phyloP scores from a whole-genome alignment of 2,113 vertebrate genomes.

The Hippopotamus amphibius region DNA sequence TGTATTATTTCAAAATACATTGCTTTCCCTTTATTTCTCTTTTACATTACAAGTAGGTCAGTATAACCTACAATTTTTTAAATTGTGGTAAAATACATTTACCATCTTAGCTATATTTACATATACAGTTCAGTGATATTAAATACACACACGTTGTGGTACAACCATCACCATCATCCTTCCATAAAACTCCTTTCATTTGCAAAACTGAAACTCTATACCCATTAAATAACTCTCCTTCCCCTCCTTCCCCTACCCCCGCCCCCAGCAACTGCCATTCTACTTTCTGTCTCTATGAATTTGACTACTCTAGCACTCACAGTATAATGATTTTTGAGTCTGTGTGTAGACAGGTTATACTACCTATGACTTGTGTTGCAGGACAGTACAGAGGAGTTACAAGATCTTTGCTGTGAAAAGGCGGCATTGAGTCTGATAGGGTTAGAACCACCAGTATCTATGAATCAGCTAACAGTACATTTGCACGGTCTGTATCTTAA shows the following conservation, averaged over 20 bases:
- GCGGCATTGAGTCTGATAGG: neutral
- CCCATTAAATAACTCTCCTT: neutral
- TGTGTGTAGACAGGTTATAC: neutral
- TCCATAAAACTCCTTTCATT: neutral
- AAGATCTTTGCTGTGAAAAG: neutral
- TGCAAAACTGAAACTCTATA: neutral
- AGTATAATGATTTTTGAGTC: neutral
- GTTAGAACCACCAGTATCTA: neutral
- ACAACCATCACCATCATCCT: neutral
- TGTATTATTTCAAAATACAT: conserved; percentile 21
- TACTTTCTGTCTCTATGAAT: neutral
- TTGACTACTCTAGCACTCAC: neutral
- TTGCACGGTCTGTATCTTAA: neutral
- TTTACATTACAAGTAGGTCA: neutral
- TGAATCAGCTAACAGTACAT: neutral
- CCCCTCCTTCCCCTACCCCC: too few relatives aligned
- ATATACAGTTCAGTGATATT: neutral
- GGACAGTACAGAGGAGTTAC: neutral
- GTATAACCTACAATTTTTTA: too few relatives aligned
- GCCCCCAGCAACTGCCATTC: neutral
- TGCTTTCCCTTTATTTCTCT: neutral
- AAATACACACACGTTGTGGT: neutral
- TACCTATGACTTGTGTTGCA: neutral
- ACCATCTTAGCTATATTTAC: neutral
- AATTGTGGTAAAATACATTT: neutral